phyloP scores from a whole-genome alignment of 2,113 vertebrate genomes.

The Excalfactoria chinensis region DNA sequence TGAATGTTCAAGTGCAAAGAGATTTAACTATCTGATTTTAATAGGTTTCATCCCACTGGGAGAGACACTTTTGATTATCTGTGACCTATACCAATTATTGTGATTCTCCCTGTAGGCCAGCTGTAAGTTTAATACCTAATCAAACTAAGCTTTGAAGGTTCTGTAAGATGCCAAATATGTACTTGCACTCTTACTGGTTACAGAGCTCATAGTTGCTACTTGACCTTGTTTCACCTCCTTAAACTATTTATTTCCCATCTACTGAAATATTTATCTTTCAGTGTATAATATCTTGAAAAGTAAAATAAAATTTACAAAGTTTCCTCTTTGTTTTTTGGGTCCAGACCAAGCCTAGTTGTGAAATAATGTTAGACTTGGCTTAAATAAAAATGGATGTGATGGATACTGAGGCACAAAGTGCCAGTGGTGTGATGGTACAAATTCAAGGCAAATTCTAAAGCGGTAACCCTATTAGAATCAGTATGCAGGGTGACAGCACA shows the following conservation, averaged over 20 bases:
- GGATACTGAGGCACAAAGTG: background rate
- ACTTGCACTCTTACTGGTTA: constrained; percentile 63
- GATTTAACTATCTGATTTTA: constrained; percentile 91
- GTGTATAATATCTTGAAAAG: background rate
- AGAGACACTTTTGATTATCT: constrained; percentile 89
- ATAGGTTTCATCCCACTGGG: constrained; percentile 85
- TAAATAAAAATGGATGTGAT: background rate
- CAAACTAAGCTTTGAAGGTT: constrained; percentile 86
- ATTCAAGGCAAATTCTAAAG: background rate
- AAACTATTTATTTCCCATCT: constrained; percentile 23
- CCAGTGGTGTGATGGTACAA: background rate
- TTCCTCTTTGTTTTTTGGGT: background rate
- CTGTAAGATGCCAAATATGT: constrained; percentile 76
- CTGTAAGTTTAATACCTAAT: constrained; percentile 90
- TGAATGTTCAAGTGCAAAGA: constrained; percentile 78
- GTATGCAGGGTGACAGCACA: background rate
- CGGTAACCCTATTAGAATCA: background rate
- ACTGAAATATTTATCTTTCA: constrained; percentile 36
- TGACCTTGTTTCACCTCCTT: constrained; percentile 69
- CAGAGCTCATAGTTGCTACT: constrained; percentile 44
- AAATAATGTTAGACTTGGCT: background rate
- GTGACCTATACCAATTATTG: constrained; percentile 90
- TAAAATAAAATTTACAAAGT: background rate
- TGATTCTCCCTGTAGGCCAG: constrained; percentile 83
- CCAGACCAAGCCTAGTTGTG: background rate